Percentiles rank a stretch among this genome's conserved stretches.
These are phyloP conservation scores for Hyperopisus bebe DNA, from an alignment of 2,113 vertebrate genomes.

Conservation along the genomic window DNA sequence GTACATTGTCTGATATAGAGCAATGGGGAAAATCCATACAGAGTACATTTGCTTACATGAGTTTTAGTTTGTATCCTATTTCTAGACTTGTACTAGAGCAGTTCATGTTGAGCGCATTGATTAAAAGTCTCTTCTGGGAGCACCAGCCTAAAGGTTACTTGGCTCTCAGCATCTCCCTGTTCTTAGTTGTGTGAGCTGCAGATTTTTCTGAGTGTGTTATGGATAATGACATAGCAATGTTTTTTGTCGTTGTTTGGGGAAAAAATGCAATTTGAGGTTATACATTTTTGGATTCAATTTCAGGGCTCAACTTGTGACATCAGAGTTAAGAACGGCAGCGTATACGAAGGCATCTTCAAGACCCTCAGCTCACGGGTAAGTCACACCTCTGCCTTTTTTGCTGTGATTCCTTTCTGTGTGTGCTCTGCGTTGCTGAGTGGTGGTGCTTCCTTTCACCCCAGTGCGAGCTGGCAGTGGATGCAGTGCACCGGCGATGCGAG, in stretches of 20 bases:
- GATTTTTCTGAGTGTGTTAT: not conserved
- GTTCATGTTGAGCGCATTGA: not conserved
- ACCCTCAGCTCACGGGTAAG: conserved; percentile 82
- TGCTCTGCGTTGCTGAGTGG: not conserved
- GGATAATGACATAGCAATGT: not conserved
- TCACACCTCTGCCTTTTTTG: not conserved
- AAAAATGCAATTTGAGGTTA: not conserved
- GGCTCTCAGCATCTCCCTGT: not conserved
- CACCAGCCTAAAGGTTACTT: not conserved
- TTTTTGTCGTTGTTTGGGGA: not conserved
- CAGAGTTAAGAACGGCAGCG: conserved; percentile 78
- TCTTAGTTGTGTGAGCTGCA: not conserved
- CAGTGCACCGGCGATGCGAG: conserved; percentile 74
- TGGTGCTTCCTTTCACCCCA: conserved; percentile 32
- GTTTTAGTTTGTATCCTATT: not conserved
- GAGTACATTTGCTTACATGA: not conserved
- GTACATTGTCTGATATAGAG: not conserved
- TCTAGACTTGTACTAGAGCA: not conserved
- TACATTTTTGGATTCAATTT: not conserved
- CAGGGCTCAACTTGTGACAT: conserved; percentile 86
- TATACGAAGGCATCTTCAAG: conserved; percentile 86
- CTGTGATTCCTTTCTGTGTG: not conserved
- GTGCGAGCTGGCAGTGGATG: conserved; percentile 86
- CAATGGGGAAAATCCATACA: not conserved
- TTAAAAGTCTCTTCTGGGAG: not conserved